Evolutionary conservation across 2,888 invertebrate species (phyloP), one percentile per base, ranked within the genome.

Genomic region (Elaeidobius kamerunicus): DNA sequence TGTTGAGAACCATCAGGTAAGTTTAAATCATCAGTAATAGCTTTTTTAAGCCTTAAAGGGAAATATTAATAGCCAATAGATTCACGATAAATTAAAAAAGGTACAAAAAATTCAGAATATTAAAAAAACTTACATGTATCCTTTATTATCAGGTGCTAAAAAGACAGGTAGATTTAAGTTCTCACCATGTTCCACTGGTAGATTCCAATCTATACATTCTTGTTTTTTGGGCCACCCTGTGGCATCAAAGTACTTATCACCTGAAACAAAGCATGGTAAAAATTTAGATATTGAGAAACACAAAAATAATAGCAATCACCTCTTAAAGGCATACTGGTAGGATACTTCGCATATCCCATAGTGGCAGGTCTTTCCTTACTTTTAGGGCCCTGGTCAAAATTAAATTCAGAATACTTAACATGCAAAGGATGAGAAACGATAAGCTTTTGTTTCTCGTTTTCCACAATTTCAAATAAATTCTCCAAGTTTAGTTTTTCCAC

Each of bases 121-220:
- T 11, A 28, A 20, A 19, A 28, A 47, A 72, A n/a, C 78, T 76
- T 74, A 87, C 86, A 80, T 79, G 68, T 83, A 83, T 49, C 88
- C 89, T 68, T 88, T 88, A 69, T 88, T 86, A 69, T 88, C 86
- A 48, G 86, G 84, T 0, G 87, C 83, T 63, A 89, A 71, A 72
- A 85, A 86, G 12, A 85, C 77, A 11, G 84, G 83, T 44, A 84
- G 78, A 58, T 85, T 73, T 57, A 79, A 70, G 64, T 80, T 74
- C 50, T 79, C 67, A 42, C 72, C 71, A 5, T 73, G 71, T 1
- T 75, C 74, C 44, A 77, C 69, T 12, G 67, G 67, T 1, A 74
- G 63, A 14, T 74, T 68, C 59, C 70, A 69, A 17, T 71, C 72
- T 28, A 71, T 67, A 61, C 82, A 83, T 54, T 78, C 73, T 35